phyloP scores from a whole-genome alignment of 2,888 invertebrate genomes.

The Volucella inflata region DNA sequence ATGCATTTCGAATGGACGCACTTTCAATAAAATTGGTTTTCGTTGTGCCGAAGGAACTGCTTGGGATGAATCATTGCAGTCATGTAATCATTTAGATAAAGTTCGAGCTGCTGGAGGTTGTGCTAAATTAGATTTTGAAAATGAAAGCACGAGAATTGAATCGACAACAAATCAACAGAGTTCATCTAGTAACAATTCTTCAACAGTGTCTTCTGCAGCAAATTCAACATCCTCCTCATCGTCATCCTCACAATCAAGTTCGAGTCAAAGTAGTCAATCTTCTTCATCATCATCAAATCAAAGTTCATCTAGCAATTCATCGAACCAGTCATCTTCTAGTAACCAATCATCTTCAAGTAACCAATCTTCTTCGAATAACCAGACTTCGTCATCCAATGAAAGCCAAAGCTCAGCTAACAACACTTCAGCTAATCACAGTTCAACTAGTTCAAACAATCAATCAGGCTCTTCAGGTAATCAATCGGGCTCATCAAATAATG shows the following conservation, averaged over 20 bases:
- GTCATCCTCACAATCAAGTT: conserved; percentile 62
- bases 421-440: no score
- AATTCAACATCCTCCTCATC: conserved; percentile 73
- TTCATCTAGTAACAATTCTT: conserved; percentile 76
- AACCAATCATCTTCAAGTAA: conserved; percentile 56
- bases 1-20: conserved; percentile 87
- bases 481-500: conserved; percentile 49
- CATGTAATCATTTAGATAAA: conserved; percentile 89
- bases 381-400: not conserved
- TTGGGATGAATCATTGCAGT: conserved; percentile 88
- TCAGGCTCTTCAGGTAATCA: conserved; percentile 36
- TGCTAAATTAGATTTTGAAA: conserved; percentile 73
- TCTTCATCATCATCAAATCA: conserved; percentile 51
- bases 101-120: conserved; percentile 86
- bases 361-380: conserved; percentile 28
- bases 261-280: conserved; percentile 68
- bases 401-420: no score
- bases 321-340: conserved; percentile 64
- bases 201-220: conserved; percentile 75
- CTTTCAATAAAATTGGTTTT: conserved; percentile 88
- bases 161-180: conserved; percentile 78
- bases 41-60: conserved; percentile 90
- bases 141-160: conserved; percentile 75
- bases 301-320: conserved; percentile 75
- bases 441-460: conserved; percentile 42